phyloP scores from a whole-genome alignment of 2,888 invertebrate genomes.

The Loripinus fragilis region DNA sequence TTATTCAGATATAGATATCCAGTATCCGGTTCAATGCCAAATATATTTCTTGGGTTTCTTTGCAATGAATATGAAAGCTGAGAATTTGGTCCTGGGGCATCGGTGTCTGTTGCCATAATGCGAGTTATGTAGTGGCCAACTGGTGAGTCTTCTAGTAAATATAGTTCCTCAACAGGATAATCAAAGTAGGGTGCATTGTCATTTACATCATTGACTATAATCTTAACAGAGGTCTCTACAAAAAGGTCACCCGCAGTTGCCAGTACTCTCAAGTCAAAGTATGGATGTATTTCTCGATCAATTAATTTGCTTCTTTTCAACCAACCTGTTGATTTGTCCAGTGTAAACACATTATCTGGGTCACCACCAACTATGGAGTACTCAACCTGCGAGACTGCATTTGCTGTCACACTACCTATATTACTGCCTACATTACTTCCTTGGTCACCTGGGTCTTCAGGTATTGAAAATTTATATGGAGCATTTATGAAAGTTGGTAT shows the following conservation, averaged over 20 bases:
- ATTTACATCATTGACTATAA: conserved; percentile 93
- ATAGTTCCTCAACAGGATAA: conserved; percentile 85
- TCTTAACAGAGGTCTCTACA: conserved; percentile 91
- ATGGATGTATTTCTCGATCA: conserved; percentile 92
- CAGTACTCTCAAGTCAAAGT: conserved; percentile 91
- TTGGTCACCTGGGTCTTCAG: conserved; percentile 90
- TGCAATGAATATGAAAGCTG: conserved; percentile 92
- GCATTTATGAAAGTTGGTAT: conserved; percentile 85
- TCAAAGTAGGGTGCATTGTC: conserved; percentile 91
- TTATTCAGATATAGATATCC: conserved; percentile 95
- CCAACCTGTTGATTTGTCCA: conserved; percentile 91
- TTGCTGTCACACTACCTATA: conserved; percentile 88
- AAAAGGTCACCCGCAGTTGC: conserved; percentile 91
- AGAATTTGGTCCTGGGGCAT: conserved; percentile 93
- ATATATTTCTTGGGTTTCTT: conserved; percentile 90
- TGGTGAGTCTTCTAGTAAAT: conserved; percentile 94
- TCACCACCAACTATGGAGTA: conserved; percentile 91
- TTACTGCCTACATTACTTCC: conserved; percentile 87
- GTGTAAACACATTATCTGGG: conserved; percentile 89
- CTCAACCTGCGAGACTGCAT: conserved; percentile 39
- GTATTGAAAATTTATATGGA: conserved; percentile 90
- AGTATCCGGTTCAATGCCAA: conserved; percentile 92
- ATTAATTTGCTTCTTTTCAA: conserved; percentile 91
- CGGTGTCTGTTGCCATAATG: conserved; percentile 93
- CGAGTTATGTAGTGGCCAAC: conserved; percentile 96